These are phyloP conservation scores for Camarhynchus parvulus DNA, from an alignment of 2,113 vertebrate genomes.

Conservation along the genomic window DNA sequence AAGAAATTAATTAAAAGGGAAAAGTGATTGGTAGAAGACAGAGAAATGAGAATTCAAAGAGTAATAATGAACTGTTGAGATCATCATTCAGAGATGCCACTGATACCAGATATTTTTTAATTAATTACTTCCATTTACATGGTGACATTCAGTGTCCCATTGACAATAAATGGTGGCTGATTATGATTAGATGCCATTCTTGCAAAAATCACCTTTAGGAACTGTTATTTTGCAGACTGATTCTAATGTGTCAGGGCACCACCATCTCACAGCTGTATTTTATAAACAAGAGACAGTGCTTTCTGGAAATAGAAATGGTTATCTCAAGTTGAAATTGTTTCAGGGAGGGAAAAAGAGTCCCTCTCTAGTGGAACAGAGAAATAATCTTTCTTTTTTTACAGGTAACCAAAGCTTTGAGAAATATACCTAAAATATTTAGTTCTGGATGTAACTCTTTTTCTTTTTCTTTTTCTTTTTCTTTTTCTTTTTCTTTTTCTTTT, in stretches of 20 bases:
- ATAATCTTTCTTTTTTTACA: not conserved
- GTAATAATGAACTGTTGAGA: not conserved
- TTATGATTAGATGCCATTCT: not conserved
- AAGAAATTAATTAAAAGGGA: not conserved
- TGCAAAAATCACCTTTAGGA: conserved; percentile 1
- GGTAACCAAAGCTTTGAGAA: not conserved
- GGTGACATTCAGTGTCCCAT: not conserved
- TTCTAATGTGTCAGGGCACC: not conserved
- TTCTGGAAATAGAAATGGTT: not conserved
- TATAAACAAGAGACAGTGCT: not conserved
- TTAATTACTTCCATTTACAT: not conserved
- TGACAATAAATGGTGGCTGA: not conserved
- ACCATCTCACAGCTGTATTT: not conserved
- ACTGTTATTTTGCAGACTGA: not conserved
- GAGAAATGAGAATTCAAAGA: not conserved
- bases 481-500: not conserved
- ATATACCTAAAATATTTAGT: not conserved
- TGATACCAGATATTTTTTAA: not conserved
- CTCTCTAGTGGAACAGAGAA: not conserved
- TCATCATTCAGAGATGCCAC: not conserved
- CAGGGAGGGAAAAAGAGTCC: not conserved
- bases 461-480: no score
- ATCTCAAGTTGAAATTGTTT: not conserved
- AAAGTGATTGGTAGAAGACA: not conserved
- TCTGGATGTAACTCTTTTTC: not conserved